phyloP scores from a whole-genome alignment of 2,888 invertebrate species.

The Glaucopsyche alexis region DNA sequence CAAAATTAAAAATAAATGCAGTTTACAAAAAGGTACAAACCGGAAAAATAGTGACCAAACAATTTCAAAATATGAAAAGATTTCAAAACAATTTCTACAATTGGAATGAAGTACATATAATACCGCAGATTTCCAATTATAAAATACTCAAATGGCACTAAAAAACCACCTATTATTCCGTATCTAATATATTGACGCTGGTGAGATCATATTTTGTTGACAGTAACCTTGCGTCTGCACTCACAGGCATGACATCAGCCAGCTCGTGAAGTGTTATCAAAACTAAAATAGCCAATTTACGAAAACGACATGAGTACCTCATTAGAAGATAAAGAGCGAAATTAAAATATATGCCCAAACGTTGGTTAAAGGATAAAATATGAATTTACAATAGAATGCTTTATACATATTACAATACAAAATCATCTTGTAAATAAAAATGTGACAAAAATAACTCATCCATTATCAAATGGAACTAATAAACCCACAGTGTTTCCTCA shows the following conservation, averaged over 20 bases:
- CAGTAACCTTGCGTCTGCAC: slow-evolving; percentile 68
- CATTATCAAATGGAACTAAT: background rate
- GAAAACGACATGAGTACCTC: slow-evolving; percentile 14
- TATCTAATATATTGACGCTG: slow-evolving; percentile 59
- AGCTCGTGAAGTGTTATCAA: slow-evolving; percentile 47
- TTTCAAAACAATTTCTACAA: too few species aligned
- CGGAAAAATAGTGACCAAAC: too few species aligned
- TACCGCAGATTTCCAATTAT: too few species aligned
- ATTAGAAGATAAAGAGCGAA: slow-evolving; percentile 2
- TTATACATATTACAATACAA: background rate
- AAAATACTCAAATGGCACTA: too few species aligned
- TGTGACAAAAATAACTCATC: background rate
- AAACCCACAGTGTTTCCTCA: background rate
- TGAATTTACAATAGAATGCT: background rate
- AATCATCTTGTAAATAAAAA: background rate
- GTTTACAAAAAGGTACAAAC: too few species aligned
- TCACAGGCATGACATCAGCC: slow-evolving; percentile 67
- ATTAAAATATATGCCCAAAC: background rate
- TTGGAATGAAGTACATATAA: too few species aligned
- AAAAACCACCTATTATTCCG: slow-evolving; percentile 42
- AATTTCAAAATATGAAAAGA: too few species aligned
- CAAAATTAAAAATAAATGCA: too few species aligned
- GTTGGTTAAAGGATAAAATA: background rate
- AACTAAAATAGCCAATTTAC: slow-evolving; percentile 49
- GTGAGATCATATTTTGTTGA: slow-evolving; percentile 70